Conservation (phyloP, 1,140 invertebrate species). For the Phymorhynchus buccinoides region DNA sequence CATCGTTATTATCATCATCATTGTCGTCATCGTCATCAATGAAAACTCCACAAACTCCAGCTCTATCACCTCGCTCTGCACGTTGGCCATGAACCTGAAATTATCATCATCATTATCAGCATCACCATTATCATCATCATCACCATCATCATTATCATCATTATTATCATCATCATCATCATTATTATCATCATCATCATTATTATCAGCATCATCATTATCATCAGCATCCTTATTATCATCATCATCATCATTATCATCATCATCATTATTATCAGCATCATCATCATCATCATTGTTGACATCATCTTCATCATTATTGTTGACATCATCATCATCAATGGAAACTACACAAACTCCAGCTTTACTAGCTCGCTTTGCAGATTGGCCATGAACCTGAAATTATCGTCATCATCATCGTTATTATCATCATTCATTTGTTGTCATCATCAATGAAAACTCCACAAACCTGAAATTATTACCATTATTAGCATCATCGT, state of each 20-base stretch:
- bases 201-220: slow-evolving; percentile 90
- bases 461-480: slow-evolving; percentile 84
- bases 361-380: too few relatives aligned
- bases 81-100: slow-evolving; percentile 92
- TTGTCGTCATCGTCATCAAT: too few relatives aligned
- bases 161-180: neutral
- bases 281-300: too few relatives aligned
- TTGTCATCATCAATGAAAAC: slow-evolving; percentile 75
- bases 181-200: too few relatives aligned
- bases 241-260: neutral
- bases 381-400: too few relatives aligned
- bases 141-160: neutral
- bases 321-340: too few relatives aligned
- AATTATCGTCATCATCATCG: too few relatives aligned
- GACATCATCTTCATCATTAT: too few relatives aligned
- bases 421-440: neutral
- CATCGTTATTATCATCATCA: too few relatives aligned
- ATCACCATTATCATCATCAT: neutral
- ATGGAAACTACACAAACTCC: too few relatives aligned
- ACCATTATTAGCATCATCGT: neutral
- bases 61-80: slow-evolving; percentile 97
- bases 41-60: slow-evolving; percentile 96
- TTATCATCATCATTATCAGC: neutral
- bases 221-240: slow-evolving; percentile 81
- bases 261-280: neutral